Conservation (phyloP, 92 coral and sea anemone genomes). For the Porites lobata region DNA sequence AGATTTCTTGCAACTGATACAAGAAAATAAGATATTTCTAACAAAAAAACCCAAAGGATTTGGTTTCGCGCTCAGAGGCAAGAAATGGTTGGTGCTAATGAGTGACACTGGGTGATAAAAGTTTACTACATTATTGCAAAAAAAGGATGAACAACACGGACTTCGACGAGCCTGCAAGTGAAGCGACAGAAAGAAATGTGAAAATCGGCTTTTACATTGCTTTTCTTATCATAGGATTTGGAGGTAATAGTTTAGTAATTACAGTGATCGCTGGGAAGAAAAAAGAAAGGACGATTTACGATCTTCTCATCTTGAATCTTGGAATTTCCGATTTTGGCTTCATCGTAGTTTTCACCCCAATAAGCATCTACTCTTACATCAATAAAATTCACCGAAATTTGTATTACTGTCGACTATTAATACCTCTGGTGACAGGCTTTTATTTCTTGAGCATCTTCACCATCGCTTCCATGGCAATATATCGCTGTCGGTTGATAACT, state of each 20-base stretch:
- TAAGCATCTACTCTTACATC: slow-evolving; percentile 26
- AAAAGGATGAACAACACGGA: slow-evolving; percentile 15
- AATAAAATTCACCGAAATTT: slow-evolving; percentile 13
- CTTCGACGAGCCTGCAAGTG: background rate
- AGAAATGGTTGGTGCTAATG: too few relatives aligned
- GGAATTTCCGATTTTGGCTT: slow-evolving; percentile 66
- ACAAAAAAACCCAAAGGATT: too few relatives aligned
- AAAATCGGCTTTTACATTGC: slow-evolving; percentile 46
- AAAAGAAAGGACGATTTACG: slow-evolving; percentile 53
- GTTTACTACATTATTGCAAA: background rate
- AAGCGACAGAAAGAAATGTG: slow-evolving; percentile 1
- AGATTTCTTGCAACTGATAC: background rate
- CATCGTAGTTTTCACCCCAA: slow-evolving; percentile 48
- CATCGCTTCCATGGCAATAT: slow-evolving; percentile 75
- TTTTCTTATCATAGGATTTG: slow-evolving; percentile 53
- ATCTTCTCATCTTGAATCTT: slow-evolving; percentile 70
- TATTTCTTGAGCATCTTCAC: slow-evolving; percentile 69
- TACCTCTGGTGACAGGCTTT: slow-evolving; percentile 54
- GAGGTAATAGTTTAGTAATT: slow-evolving; percentile 63
- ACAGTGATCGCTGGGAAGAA: slow-evolving; percentile 43
- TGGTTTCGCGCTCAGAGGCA: too few relatives aligned
- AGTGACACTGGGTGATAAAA: background rate
- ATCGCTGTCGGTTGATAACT: slow-evolving; percentile 71
- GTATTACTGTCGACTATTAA: slow-evolving; percentile 58
- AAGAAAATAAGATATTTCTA: background rate